Base-by-base conservation (phyloP, 2,888 invertebrate genomes). In the Lasiommata megera region DNA sequence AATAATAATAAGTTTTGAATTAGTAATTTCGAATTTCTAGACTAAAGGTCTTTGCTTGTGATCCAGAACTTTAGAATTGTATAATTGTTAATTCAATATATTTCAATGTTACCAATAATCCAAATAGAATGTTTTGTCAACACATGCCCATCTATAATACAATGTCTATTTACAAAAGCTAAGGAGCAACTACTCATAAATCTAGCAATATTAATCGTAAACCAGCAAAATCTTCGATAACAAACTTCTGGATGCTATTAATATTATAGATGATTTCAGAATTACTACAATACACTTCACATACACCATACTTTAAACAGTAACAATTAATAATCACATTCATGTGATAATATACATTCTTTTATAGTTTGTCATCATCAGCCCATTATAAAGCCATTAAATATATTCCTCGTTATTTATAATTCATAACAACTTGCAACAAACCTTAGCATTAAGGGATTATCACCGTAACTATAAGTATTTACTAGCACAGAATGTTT, bases 381-480 rank as follows among this genome's bases (percentile, higher is more conserved):
- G 57, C 55, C 58, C 52, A 44, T 53, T 62, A 56, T 46, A 47
- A 65, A 63, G 61, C 63, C 52, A 38, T 64, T 56, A 62, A 54
- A 68, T 64, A 66, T 66, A 67, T 67, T 64, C 67, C 61, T 65
- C 65, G 64, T 69, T 62, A 60, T 52, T 53, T 65, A 66, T 66
- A 69, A 68, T 66, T 65, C 62, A 69, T 76, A 74, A 69, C 70
- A 71, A 76, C 71, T 76, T 79, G 79, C 82, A 87, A 85, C 84
- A 84, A 81, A 79, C 76, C 80, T 81, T 84, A 82, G 72, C 69
- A 70, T 69, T 68, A 73, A 73, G 77, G 80, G 82, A 80, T 83
- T 81, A 81, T 82, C 81, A 84, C 78, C 77, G 78, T 81, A 77
- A 67, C 74, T 81, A 79, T 76, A 74, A 79, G 78, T 77, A 75